Evolutionary conservation across 2,888 invertebrate genomes (phyloP).

Genomic region (Tetanocera ferruginea): DNA sequence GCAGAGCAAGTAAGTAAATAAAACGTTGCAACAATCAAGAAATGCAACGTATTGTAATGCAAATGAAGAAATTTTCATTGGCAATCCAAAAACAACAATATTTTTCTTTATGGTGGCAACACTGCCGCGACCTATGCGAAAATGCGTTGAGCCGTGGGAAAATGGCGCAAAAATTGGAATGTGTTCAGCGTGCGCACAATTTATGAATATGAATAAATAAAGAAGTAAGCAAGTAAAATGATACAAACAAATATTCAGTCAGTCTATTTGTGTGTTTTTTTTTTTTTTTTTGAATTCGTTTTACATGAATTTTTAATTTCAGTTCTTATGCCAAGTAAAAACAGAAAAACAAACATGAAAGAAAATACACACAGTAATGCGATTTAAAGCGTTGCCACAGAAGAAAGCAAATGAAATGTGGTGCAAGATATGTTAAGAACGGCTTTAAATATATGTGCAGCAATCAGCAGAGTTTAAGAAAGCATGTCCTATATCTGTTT

Average conservation of each 20-base stretch:
- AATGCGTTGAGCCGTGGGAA: constrained; percentile 37
- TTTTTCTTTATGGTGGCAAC: background rate
- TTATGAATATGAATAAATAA: constrained; percentile 64
- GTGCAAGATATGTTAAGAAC: no score
- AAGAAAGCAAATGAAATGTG: no score
- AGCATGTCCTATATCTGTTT: no score
- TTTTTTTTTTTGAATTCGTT: constrained; percentile 54
- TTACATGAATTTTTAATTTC: background rate
- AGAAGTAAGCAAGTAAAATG: background rate
- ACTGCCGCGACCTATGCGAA: constrained; percentile 12
- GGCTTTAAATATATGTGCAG: no score
- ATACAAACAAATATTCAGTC: constrained; percentile 33
- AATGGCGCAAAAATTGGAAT: constrained; percentile 48
- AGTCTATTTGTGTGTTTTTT: background rate
- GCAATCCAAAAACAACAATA: constrained; percentile 11
- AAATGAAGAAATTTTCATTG: constrained; percentile 50
- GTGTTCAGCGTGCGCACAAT: constrained; percentile 46
- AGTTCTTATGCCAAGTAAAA: background rate
- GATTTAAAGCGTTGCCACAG: background rate
- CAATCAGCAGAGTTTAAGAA: no score
- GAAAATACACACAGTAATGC: constrained; percentile 39
- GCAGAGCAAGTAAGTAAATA: background rate
- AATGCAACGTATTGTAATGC: constrained; percentile 58
- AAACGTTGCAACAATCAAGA: constrained; percentile 30
- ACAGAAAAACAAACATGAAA: constrained; percentile 23